A percentile compares a stretch with the other conserved stretches of the same genome.
Conservation (phyloP, 2,888 invertebrate species). For the Rhamnusium bicolor region DNA sequence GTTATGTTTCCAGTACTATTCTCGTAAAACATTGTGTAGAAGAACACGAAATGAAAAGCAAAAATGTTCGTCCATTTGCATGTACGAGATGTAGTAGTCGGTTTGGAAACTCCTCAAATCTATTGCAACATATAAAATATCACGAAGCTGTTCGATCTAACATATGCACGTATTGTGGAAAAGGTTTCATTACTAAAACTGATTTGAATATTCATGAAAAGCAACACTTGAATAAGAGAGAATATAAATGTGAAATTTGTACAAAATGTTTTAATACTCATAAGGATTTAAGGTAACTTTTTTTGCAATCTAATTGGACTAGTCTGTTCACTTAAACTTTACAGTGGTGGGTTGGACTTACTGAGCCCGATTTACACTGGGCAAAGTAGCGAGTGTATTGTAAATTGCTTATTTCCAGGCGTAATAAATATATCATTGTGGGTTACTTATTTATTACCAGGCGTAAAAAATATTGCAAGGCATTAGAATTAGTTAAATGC, state of each 20-base stretch:
- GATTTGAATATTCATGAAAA: slow-evolving; percentile 62
- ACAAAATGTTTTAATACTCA: slow-evolving; percentile 61
- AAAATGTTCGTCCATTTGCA: slow-evolving; percentile 58
- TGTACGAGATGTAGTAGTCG: slow-evolving; percentile 59
- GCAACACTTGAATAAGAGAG: slow-evolving; percentile 60
- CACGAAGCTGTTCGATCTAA: slow-evolving; percentile 59
- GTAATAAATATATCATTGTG: too few relatives aligned
- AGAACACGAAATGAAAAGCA: slow-evolving; percentile 54
- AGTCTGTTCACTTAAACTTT: too few relatives aligned
- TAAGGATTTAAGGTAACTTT: slow-evolving; percentile 57
- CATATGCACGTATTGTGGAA: slow-evolving; percentile 65
- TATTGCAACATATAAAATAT: slow-evolving; percentile 61
- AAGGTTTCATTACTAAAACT: slow-evolving; percentile 66
- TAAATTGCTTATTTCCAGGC: too few relatives aligned
- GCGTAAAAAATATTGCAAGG: too few relatives aligned
- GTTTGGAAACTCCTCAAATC: slow-evolving; percentile 59
- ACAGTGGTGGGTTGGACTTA: too few relatives aligned
- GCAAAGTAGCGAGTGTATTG: too few relatives aligned
- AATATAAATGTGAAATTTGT: slow-evolving; percentile 60
- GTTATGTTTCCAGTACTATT: slow-evolving; percentile 50
- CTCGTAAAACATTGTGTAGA: slow-evolving; percentile 56
- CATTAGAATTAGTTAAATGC: too few relatives aligned
- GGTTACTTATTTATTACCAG: too few relatives aligned
- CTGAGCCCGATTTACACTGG: too few relatives aligned
- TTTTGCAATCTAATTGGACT: too few relatives aligned